Conservation (phyloP, 2,797 vertebrate species). For the Channa striata region DNA sequence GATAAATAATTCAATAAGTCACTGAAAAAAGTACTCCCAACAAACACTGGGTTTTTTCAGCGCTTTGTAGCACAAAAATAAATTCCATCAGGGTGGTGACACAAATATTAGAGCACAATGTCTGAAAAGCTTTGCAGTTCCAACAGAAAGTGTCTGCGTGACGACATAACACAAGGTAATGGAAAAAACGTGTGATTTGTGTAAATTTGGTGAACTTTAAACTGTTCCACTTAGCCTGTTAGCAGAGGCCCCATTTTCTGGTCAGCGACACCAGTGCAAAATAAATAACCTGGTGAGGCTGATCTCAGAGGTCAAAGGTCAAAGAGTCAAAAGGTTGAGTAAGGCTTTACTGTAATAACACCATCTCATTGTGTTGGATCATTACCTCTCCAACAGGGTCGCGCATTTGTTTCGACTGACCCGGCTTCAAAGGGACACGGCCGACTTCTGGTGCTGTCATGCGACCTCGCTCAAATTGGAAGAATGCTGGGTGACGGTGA, state of each 20-base stretch:
- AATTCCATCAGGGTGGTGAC: not conserved
- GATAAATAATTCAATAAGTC: not conserved
- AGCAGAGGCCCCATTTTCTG: not conserved
- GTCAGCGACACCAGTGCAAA: not conserved
- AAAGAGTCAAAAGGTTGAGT: conserved; percentile 34
- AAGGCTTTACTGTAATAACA: conserved; percentile 58
- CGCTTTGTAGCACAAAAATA: too few relatives aligned
- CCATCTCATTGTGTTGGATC: conserved; percentile 36
- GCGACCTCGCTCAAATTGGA: conserved; percentile 16
- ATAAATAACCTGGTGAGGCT: conserved; percentile 1
- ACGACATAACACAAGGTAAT: not conserved
- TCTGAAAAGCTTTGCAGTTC: too few relatives aligned
- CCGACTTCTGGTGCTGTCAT: not conserved
- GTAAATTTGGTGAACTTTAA: not conserved
- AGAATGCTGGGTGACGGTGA: conserved; percentile 30
- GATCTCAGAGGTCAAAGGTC: conserved; percentile 50
- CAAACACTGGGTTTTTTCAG: too few relatives aligned
- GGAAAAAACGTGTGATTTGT: not conserved
- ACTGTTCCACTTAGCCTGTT: not conserved
- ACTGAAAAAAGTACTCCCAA: not conserved
- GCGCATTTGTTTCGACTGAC: conserved; percentile 37
- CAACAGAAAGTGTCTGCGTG: not conserved
- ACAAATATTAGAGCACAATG: not conserved
- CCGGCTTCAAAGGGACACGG: conserved; percentile 29
- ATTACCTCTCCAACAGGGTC: conserved; percentile 32